Base-by-base conservation (phyloP, 2,797 vertebrate genomes). In the Lutjanus campechanus region DNA sequence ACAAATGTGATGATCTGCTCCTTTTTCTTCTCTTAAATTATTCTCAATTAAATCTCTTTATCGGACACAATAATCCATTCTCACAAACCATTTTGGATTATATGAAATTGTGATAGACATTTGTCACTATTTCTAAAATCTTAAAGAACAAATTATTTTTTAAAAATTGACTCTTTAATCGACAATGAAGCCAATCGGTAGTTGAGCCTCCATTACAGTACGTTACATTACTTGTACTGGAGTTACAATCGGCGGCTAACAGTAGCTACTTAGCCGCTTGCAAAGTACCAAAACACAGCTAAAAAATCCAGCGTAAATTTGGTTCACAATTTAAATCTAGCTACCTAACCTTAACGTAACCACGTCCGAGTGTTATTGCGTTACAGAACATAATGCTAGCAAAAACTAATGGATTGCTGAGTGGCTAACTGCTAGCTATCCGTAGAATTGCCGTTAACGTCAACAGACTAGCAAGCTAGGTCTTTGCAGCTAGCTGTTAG, bases 361-460 rank as follows among this genome's bases (percentile, higher is more conserved):
- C 7, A 41, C 3, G 22, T 71, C 43, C 2, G 41, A 5, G 16
- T 58, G 36, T 49, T 51, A 44, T 12, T 66, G 11, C 12, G 7
- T 20, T 59, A 29, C 1, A 50, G 36, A 7, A 20, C 20, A 54
- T 25, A 56, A 41, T 12, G 68, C 41, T 82, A 75, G 47, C 65
- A 29, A 49, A 4, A 15, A 29, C 62, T 53, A 22, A 11, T n/a
- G 20, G 1, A 61, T 17, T 66, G 77, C 86, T 88, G 82, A 1
- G 64, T 51, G 65, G 88, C 90, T 91, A 93, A 74, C 68, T 49
- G 71, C 44, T 89, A 89, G 76, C 83, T 56, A 51, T 58, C 29
- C 20, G 40, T 5, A 25, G 56, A 59, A 40, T 19, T 22, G 1
- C 73, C 36, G 55, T 7, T 25, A 43, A 83, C 60, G 70, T 77